phyloP scores from a whole-genome alignment of 2,888 invertebrate genomes.

The Mythimna vitellina region DNA sequence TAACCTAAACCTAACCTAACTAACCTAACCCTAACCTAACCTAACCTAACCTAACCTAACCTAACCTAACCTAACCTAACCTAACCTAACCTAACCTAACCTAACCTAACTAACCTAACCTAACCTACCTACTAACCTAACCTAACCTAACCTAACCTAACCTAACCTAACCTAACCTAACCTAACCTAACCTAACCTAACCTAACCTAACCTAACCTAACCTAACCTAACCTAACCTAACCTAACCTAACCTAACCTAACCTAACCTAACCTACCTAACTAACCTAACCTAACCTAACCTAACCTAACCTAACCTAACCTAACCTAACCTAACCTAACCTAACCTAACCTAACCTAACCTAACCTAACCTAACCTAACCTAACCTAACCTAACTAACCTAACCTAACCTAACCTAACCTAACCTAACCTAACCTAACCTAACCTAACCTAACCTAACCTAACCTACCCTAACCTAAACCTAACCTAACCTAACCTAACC shows the following conservation, averaged over 20 bases:
- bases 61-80: constrained; percentile 30
- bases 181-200: too few relatives aligned
- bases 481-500: too few relatives aligned
- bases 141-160: constrained; percentile 46
- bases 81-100: constrained; percentile 42
- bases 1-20: not conserved
- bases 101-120: too few relatives aligned
- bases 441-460: too few relatives aligned
- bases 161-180: constrained; percentile 45
- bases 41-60: not conserved
- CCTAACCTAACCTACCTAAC: constrained; percentile 47
- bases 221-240: constrained; percentile 23
- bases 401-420: too few relatives aligned
- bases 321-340: constrained; percentile 1
- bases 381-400: too few relatives aligned
- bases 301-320: not conserved
- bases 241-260: constrained; percentile 52
- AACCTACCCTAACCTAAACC: too few relatives aligned
- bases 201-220: constrained; percentile 48
- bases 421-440: too few relatives aligned
- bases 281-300: constrained; percentile 29
- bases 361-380: too few relatives aligned
- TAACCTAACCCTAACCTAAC: not conserved
- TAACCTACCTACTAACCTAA: too few relatives aligned
- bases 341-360: not conserved